Conservation (phyloP, 1,140 invertebrate genomes). For the Hesperophylax magnus region DNA sequence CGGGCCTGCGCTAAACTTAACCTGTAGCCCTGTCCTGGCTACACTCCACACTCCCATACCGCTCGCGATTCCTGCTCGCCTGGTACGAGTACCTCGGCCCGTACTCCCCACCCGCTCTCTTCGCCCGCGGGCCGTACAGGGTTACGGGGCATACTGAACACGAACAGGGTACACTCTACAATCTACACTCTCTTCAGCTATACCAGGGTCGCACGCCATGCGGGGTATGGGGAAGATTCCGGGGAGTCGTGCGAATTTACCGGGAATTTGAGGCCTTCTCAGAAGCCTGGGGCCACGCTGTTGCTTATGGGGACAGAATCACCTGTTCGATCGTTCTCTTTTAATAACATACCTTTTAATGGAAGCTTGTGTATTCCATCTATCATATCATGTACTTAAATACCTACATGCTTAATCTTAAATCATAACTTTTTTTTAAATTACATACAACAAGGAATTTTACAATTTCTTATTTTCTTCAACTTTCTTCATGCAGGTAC, state of each 20-base stretch:
- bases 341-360: too few species aligned
- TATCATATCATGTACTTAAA: too few species aligned
- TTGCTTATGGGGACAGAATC: background rate
- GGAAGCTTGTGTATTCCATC: too few species aligned
- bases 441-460: too few species aligned
- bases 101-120: background rate
- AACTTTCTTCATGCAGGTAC: too few species aligned
- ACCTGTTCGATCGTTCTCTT: too few species aligned
- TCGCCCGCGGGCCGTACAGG: background rate
- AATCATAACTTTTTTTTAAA: too few species aligned
- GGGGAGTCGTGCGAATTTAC: background rate
- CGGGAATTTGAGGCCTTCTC: background rate
- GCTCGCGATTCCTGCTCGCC: background rate
- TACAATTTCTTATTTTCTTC: too few species aligned
- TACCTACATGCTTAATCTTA: too few species aligned
- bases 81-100: background rate
- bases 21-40: constrained; percentile 3
- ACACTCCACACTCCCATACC: background rate
- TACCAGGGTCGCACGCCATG: background rate
- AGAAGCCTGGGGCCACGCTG: background rate
- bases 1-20: constrained; percentile 36
- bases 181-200: background rate
- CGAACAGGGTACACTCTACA: background rate
- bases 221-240: background rate
- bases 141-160: background rate